Evolutionary conservation across 2,797 vertebrate genomes (phyloP).

Genomic region (Spheniscus humboldti): DNA sequence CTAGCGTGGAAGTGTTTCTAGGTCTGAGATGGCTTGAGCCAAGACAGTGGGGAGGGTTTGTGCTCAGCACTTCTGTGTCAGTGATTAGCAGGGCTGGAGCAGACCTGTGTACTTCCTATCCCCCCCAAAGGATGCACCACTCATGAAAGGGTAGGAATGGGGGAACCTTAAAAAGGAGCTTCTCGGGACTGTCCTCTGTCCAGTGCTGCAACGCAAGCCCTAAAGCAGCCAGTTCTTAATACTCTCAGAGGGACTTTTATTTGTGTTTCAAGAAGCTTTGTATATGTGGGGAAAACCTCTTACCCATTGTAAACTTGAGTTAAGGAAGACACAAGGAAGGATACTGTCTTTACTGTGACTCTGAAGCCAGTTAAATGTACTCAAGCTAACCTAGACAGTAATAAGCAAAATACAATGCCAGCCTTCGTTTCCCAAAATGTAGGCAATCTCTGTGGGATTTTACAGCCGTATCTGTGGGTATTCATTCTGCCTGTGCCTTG

Average conservation of each 20-base stretch:
- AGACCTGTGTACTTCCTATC: not conserved
- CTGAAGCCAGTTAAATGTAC: not conserved
- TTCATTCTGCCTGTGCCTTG: not conserved
- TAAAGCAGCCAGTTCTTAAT: not conserved
- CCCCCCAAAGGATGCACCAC: not conserved
- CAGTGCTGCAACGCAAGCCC: not conserved
- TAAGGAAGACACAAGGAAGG: not conserved
- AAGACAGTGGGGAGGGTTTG: not conserved
- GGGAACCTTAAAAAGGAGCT: not conserved
- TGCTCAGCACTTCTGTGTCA: not conserved
- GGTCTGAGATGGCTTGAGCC: not conserved
- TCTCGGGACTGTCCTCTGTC: not conserved
- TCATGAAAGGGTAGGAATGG: not conserved
- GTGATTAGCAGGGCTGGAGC: not conserved
- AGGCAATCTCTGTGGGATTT: not conserved
- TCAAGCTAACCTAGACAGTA: not conserved
- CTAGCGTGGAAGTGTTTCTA: accelerated
- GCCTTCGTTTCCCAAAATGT: not conserved
- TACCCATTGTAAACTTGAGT: not conserved
- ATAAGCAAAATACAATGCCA: not conserved
- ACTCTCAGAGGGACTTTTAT: not conserved
- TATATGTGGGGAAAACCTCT: not conserved
- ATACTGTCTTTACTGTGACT: not conserved
- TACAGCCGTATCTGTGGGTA: not conserved
- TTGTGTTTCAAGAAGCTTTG: not conserved